phyloP scores from a whole-genome alignment of 1,140 invertebrate species.

The Leucophenga varia region DNA sequence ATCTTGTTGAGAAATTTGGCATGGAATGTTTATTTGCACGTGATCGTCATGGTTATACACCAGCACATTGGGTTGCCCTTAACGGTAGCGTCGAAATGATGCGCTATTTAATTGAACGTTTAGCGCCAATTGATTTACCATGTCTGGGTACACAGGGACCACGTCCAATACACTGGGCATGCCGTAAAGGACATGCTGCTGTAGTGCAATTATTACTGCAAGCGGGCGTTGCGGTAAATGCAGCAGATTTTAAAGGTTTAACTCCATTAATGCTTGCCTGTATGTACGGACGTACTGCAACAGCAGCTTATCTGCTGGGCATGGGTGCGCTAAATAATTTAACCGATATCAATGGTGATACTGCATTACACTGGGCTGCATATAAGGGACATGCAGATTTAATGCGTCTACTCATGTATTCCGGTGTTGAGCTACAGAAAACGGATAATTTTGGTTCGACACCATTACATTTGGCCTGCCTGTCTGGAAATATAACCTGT shows the following conservation, averaged over 20 bases:
- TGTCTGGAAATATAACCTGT: conserved; percentile 81
- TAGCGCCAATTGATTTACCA: conserved; percentile 79
- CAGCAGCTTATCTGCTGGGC: conserved; percentile 84
- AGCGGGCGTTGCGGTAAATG: conserved; percentile 85
- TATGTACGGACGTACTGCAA: conserved; percentile 88
- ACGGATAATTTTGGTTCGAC: conserved; percentile 92
- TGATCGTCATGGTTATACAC: conserved; percentile 89
- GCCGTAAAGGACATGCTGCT: conserved; percentile 79
- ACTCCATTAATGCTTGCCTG: conserved; percentile 89
- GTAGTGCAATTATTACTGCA: conserved; percentile 76
- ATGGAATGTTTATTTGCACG: conserved; percentile 70
- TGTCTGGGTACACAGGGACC: conserved; percentile 86
- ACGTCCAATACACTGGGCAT: conserved; percentile 90
- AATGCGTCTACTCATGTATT: conserved; percentile 83
- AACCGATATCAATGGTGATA: conserved; percentile 89
- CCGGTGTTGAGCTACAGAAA: conserved; percentile 68
- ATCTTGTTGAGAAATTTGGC: conserved; percentile 74
- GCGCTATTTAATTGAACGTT: conserved; percentile 79
- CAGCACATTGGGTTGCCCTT: conserved; percentile 87
- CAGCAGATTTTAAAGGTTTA: conserved; percentile 85
- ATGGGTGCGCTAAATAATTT: conserved; percentile 82
- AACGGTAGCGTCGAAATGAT: conserved; percentile 83
- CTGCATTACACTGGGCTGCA: conserved; percentile 87
- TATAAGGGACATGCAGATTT: conserved; percentile 90
- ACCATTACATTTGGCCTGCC: conserved; percentile 87